Evolutionary conservation across 2,113 vertebrate genomes (phyloP).

Genomic region (Alouatta palliata): DNA sequence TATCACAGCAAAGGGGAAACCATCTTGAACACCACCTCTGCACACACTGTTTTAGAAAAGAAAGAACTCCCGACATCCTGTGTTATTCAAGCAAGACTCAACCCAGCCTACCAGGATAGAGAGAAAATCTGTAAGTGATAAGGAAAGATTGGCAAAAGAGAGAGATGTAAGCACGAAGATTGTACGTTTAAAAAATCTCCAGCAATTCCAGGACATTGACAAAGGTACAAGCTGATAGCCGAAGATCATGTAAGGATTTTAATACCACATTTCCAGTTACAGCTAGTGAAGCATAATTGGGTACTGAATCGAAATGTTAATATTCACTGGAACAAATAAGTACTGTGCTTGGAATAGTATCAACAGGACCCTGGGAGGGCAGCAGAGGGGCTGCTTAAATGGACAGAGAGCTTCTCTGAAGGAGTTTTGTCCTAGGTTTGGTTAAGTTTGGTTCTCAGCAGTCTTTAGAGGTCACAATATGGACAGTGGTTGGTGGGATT

Average conservation of each 20-base stretch:
- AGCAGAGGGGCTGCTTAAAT: constrained; percentile 81
- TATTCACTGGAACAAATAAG: constrained; percentile 88
- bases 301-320: constrained; percentile 89
- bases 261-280: constrained; percentile 85
- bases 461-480: neutral
- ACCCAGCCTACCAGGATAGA: accelerated
- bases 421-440: constrained; percentile 74
- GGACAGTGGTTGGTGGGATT: neutral
- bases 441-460: constrained; percentile 63
- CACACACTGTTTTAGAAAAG: neutral
- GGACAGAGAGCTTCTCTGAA: constrained; percentile 78
- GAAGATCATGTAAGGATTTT: constrained; percentile 78
- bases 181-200: constrained; percentile 54
- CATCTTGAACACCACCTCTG: neutral
- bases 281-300: constrained; percentile 87
- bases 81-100: neutral
- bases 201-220: constrained; percentile 36
- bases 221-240: constrained; percentile 65
- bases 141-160: neutral
- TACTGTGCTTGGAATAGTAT: constrained; percentile 81
- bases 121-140: neutral
- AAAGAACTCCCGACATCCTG: neutral
- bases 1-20: neutral
- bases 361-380: constrained; percentile 80
- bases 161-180: neutral